These are phyloP conservation scores for Pyrgilauda ruficollis DNA, from an alignment of 2,113 vertebrate species.

Conservation along the genomic window DNA sequence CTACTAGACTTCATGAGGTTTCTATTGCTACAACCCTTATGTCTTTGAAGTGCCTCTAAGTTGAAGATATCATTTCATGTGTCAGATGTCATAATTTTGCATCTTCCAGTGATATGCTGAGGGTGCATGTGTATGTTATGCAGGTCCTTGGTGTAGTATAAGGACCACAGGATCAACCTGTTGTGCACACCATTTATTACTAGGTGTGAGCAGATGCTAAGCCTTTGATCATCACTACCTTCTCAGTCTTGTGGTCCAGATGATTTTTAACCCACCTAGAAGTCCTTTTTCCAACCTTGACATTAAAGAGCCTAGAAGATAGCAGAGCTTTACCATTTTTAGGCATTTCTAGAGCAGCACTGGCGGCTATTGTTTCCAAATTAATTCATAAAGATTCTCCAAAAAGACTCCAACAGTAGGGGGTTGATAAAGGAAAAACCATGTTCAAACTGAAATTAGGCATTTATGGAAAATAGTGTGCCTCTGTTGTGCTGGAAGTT, in stretches of 20 bases:
- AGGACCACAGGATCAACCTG: background rate
- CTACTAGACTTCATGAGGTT: background rate
- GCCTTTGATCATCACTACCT: background rate
- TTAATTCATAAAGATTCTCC: background rate
- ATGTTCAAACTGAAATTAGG: background rate
- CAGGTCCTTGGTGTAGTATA: background rate
- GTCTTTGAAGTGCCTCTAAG: background rate
- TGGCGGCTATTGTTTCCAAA: background rate
- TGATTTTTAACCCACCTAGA: background rate
- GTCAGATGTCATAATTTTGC: background rate
- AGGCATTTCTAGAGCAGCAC: background rate
- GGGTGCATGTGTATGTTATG: background rate
- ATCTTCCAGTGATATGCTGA: background rate
- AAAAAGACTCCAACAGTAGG: background rate
- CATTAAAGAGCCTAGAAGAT: background rate
- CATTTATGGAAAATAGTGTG: background rate
- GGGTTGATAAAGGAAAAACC: background rate
- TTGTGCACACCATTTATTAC: background rate
- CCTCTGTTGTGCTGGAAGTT: background rate
- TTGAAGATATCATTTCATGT: background rate
- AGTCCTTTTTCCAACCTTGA: background rate
- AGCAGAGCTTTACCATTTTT: background rate
- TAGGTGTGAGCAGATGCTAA: background rate
- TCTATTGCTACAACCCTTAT: background rate
- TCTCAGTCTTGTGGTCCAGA: background rate